phyloP scores from a whole-genome alignment of 2,113 vertebrate species.

The Odontophorus gujanensis region DNA sequence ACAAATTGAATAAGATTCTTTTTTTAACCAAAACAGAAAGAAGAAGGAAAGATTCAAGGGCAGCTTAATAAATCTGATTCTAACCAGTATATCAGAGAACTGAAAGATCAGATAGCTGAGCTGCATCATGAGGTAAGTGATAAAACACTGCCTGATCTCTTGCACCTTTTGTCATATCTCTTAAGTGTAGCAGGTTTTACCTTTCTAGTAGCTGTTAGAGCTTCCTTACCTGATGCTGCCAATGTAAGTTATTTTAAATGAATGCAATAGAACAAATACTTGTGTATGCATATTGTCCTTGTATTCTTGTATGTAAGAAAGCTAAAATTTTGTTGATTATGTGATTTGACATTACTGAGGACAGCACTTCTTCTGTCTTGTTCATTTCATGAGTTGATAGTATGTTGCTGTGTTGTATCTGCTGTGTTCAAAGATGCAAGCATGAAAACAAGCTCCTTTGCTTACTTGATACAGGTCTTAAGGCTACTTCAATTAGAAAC shows the following conservation, averaged over 20 bases:
- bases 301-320: background rate
- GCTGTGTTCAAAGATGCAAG: background rate
- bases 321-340: background rate
- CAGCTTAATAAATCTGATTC: constrained; percentile 96
- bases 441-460: background rate
- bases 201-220: constrained; percentile 10
- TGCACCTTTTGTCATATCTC: constrained; percentile 49
- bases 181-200: background rate
- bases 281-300: background rate
- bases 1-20: constrained; percentile 27
- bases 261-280: background rate
- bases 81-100: constrained; percentile 93
- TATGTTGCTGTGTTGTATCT: background rate
- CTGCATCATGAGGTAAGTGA: constrained; percentile 93
- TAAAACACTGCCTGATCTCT: constrained; percentile 48
- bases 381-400: background rate
- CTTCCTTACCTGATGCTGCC: constrained; percentile 4
- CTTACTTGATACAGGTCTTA: background rate
- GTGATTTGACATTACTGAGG: background rate
- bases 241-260: background rate
- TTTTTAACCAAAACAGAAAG: constrained; percentile 85
- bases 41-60: constrained; percentile 97
- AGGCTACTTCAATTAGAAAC: background rate
- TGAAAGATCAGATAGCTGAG: constrained; percentile 96
- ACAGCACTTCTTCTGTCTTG: background rate